Base-by-base conservation (phyloP, 1,140 invertebrate genomes). In the Euborellia annulipes region DNA sequence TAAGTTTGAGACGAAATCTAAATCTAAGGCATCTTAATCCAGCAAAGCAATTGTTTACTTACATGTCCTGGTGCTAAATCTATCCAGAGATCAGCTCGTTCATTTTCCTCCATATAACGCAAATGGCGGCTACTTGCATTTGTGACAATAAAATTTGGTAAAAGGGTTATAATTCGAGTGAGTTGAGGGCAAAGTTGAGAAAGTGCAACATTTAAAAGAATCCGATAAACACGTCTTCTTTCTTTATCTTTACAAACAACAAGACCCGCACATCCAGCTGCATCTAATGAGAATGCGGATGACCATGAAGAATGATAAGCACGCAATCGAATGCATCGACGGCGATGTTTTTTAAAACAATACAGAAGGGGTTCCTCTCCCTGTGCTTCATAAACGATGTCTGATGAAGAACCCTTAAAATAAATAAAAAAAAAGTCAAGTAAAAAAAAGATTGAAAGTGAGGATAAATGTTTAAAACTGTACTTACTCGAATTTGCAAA, bases 71-170 rank as follows among this genome's bases (percentile, higher is more conserved):
- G 74, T 3, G 68, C 60, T 20, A 87, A 63, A 62, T 89, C 83
- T 36, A 81, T 74, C 85, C 84, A 89, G 0, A 87, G 63, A 62
- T 89, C 84, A 0, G 82, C 81, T 34, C 78, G 70, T 55, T 85
- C 82, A 55, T 87, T 86, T 54, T 85, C 76, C 56, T 89, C 83
- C 84, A 87, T 87, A 60, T 81, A 87, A 19, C 82, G 64, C 16
- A 89, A 60, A 36, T 73, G 70, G 48, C 71, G 69, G 47, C 71
- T 71, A 0, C 78, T 81, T 50, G 78, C 75, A 61, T 92, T 92
- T 42, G 71, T 70, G 1, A 91, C 71, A 41, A 87, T 67, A 62
- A 88, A 90, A 63, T 84, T 88, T 0, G 88, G 85, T 13, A 85
- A 67, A 20, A 91, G 74, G 0, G 83, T 85, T 3, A 90, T 74